Conservation (phyloP, 2,113 vertebrate species). For the Oryzias celebensis region DNA sequence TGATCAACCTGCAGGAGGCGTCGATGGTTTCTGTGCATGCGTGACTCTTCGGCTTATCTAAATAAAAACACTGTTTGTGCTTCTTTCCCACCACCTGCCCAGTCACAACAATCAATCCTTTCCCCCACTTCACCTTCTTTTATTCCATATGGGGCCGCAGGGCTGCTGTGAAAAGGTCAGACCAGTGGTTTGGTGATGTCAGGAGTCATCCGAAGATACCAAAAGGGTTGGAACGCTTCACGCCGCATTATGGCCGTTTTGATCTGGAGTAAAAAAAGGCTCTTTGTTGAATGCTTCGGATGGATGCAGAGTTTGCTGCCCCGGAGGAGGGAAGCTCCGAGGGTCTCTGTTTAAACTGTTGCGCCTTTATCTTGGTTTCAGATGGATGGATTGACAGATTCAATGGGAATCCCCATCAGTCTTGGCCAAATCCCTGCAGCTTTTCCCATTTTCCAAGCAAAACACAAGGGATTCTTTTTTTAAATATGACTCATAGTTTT, state of each 20-base stretch:
- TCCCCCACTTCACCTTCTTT: slow-evolving; percentile 1
- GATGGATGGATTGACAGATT: no score
- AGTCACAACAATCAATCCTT: slow-evolving; percentile 29
- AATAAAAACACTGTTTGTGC: not conserved
- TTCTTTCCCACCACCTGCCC: not conserved
- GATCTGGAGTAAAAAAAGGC: slow-evolving; percentile 8
- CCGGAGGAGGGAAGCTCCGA: not conserved
- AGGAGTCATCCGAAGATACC: slow-evolving; percentile 6
- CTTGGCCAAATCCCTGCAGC: no score
- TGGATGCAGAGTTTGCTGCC: slow-evolving; percentile 1
- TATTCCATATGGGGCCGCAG: slow-evolving; percentile 8
- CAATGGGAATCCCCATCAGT: no score
- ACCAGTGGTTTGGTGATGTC: slow-evolving; percentile 17
- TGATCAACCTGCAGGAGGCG: no score
- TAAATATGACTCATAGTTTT: no score
- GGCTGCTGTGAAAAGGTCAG: slow-evolving; percentile 7
- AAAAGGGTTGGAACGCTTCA: slow-evolving; percentile 24
- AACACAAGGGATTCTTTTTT: no score
- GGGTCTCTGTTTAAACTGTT: slow-evolving; percentile 27
- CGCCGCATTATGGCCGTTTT: slow-evolving; percentile 11
- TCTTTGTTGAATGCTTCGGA: slow-evolving; percentile 29
- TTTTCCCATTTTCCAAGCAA: no score
- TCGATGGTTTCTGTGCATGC: no score
- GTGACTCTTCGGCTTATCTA: no score
- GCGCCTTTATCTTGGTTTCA: not conserved